Base-by-base conservation (phyloP, 1,140 invertebrate genomes). In the Drosophila persimilis region DNA sequence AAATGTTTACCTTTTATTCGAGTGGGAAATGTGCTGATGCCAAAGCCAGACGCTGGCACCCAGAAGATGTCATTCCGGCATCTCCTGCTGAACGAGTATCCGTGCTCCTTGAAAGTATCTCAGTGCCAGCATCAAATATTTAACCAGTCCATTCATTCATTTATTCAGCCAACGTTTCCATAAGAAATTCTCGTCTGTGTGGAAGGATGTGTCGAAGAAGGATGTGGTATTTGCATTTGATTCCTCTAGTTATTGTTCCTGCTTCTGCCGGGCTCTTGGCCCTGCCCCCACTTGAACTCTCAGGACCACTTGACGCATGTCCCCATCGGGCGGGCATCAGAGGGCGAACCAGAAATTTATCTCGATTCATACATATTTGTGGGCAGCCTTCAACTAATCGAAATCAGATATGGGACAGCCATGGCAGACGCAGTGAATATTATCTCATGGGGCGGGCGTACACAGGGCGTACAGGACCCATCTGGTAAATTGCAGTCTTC, bases 161-260 rank as follows among this genome's bases (percentile, higher is more conserved):
- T 62, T 26, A 57, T 57, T 29, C 22, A 24, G 43, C 13, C 50
- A 43, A 35, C 31, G 31, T 35, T 11, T 11, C 31, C 31, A 35
- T 35, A 9, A 39, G 11, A 13, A 39, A 11, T 5, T 5, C 7
- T 31, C 29, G 35, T 13, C 5, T 39, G 35, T 39, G 35, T 35
- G 8, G 8, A 15, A 15, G 15, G 15, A 3, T 35, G 31, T 35
- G 31, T 13, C 11, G 35, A 39, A 39, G 4, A 31, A 41, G 41
- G 35, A 35, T 45, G 41, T 73, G 7, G 35, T 39, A 58, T 77
- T 72, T 78, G 57, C 70, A 62, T 70, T 46, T 53, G 52, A 70
- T 64, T 73, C 46, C 56, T 47, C 15, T 44, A 15, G 45, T 43
- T 51, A 45, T 63, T 73, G 59, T 48, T 54, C 47, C 60, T 66